These are phyloP conservation scores for Panagrolaimus sp. DNA, from an alignment of 1,140 invertebrate species.

Conservation along the genomic window DNA sequence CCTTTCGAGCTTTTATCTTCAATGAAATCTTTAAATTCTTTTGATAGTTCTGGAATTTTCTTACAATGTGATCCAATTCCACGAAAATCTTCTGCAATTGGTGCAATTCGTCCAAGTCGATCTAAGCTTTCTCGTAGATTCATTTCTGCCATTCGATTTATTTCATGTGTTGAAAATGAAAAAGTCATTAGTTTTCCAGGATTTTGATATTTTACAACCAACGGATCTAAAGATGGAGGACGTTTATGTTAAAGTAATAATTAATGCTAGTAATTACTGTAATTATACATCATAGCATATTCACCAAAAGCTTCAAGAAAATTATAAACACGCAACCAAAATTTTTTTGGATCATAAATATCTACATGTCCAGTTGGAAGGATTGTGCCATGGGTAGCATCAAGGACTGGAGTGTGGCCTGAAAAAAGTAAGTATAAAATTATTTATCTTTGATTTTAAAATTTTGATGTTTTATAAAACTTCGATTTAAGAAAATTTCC, in stretches of 20 bases:
- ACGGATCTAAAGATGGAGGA: not conserved
- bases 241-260: no score
- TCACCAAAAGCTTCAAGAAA: not conserved
- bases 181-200: not conserved
- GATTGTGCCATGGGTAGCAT: not conserved
- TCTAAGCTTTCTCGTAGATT: not conserved
- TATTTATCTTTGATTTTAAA: no score
- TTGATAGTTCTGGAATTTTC: not conserved
- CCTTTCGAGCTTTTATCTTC: constrained; percentile 14
- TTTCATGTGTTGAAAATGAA: not conserved
- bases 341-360: not conserved
- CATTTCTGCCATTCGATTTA: not conserved
- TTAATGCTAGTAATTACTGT: no score
- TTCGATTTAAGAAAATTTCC: no score
- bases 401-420: not conserved
- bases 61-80: constrained; percentile 1
- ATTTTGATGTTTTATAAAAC: no score
- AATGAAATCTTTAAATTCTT: constrained; percentile 14
- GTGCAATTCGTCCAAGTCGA: not conserved
- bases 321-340: not conserved
- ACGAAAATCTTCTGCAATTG: not conserved
- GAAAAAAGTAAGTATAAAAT: no score
- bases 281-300: not conserved
- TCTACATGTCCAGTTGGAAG: not conserved
- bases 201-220: not conserved